Evolutionary conservation across 2,797 vertebrate genomes (phyloP).

Genomic region (Pseudotriccus pelzelni): DNA sequence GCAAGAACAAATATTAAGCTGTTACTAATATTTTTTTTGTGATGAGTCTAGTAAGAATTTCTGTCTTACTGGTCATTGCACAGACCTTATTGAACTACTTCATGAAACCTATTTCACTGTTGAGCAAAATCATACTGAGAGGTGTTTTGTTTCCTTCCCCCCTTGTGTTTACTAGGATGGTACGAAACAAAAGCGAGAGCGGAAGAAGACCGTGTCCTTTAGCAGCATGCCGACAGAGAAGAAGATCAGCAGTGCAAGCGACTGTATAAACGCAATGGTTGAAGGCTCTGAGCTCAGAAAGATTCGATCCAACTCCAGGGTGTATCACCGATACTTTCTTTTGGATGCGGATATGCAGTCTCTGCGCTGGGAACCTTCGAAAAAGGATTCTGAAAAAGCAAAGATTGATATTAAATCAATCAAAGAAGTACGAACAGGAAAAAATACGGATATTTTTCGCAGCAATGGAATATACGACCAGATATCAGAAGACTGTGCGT

Average conservation of each 20-base stretch:
- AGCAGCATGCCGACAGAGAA: slow-evolving; percentile 99
- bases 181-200: slow-evolving; percentile 90
- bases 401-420: slow-evolving; percentile 96
- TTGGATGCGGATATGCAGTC: slow-evolving; percentile 98
- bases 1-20: background rate
- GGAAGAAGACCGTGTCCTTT: slow-evolving; percentile 97
- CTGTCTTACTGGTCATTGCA: background rate
- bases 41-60: background rate
- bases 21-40: background rate
- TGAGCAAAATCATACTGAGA: background rate
- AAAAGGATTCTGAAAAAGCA: slow-evolving; percentile 98
- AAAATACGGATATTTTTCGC: slow-evolving; percentile 97
- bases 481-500: slow-evolving; percentile 97
- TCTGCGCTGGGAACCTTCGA: slow-evolving; percentile 95
- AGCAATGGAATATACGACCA: slow-evolving; percentile 96
- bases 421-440: slow-evolving; percentile 96
- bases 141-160: background rate
- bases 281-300: slow-evolving; percentile 96
- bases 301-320: slow-evolving; percentile 92
- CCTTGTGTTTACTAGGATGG: slow-evolving; percentile 83
- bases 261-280: slow-evolving; percentile 96
- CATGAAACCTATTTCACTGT: background rate
- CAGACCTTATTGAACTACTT: background rate
- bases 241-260: slow-evolving; percentile 96
- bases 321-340: slow-evolving; percentile 94